A percentile compares a stretch with the other conserved stretches of the same genome.
Conservation (phyloP, 2,797 vertebrate genomes). For the Calcarius lapponicus region DNA sequence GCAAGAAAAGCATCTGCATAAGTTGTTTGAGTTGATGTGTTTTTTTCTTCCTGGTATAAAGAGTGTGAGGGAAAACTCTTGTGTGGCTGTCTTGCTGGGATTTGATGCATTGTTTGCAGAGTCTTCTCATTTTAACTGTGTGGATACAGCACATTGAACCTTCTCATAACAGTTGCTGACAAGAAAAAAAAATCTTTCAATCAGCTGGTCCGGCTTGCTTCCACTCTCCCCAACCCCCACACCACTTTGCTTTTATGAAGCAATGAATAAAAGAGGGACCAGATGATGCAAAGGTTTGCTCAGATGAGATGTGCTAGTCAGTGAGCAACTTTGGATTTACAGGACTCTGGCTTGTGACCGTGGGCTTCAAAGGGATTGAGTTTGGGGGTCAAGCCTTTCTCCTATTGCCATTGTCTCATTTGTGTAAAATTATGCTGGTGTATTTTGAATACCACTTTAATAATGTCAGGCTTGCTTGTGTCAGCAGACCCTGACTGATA, state of each 20-base stretch:
- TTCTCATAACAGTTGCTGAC: conserved; percentile 37
- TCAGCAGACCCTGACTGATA: neutral
- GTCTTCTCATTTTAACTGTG: conserved; percentile 27
- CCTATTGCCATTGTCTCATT: neutral
- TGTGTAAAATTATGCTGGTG: neutral
- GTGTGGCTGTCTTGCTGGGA: neutral
- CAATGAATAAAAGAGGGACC: conserved; percentile 11
- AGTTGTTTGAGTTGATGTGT: neutral
- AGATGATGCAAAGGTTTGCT: conserved; percentile 14
- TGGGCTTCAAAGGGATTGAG: neutral
- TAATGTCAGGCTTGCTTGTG: neutral
- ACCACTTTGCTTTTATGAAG: conserved; percentile 29
- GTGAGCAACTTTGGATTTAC: neutral
- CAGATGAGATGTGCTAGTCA: neutral
- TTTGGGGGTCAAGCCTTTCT: neutral
- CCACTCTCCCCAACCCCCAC: neutral
- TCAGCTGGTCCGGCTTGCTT: neutral
- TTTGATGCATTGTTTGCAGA: conserved; percentile 46
- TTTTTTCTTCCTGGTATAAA: neutral
- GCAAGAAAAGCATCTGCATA: neutral
- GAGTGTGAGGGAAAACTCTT: neutral
- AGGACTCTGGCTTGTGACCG: rapidly evolving
- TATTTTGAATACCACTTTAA: neutral
- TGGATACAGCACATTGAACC: conserved; percentile 30
- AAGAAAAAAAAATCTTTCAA: conserved; percentile 29